Conservation (phyloP, 2,113 vertebrate species). For the Nothobranchius kuhntae region DNA sequence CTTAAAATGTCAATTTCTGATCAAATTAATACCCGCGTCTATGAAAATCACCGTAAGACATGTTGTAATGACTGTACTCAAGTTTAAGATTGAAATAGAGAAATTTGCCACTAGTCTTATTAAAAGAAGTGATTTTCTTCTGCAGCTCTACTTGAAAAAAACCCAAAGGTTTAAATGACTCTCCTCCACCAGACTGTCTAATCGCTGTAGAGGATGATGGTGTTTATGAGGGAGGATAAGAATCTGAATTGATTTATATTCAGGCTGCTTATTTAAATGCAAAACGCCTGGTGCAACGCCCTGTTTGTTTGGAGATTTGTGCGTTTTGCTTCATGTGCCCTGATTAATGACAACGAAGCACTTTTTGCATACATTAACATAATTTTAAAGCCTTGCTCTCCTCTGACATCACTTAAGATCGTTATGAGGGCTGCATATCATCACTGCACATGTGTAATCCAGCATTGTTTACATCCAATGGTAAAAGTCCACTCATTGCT, state of each 20-base stretch:
- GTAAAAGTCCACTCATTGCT: neutral
- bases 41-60: neutral
- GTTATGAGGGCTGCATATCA: constrained; percentile 4
- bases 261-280: constrained; percentile 24
- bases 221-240: neutral
- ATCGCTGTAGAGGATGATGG: neutral
- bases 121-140: neutral
- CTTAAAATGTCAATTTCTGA: neutral
- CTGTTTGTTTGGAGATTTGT: constrained; percentile 15
- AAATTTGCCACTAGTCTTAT: neutral
- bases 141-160: neutral
- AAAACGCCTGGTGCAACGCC: constrained; percentile 18
- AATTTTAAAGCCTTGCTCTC: neutral
- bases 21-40: neutral
- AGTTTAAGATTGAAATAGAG: neutral
- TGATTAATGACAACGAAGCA: constrained; percentile 31
- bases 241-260: constrained; percentile 22
- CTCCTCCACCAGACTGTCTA: neutral
- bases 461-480: constrained; percentile 6
- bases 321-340: neutral
- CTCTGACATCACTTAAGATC: constrained; percentile 9
- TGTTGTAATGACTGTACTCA: neutral
- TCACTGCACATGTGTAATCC: neutral
- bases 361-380: constrained; percentile 35
- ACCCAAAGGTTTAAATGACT: neutral